Evolutionary conservation across 2,113 vertebrate species (phyloP).

Genomic region (Hippocampus abdominalis): DNA sequence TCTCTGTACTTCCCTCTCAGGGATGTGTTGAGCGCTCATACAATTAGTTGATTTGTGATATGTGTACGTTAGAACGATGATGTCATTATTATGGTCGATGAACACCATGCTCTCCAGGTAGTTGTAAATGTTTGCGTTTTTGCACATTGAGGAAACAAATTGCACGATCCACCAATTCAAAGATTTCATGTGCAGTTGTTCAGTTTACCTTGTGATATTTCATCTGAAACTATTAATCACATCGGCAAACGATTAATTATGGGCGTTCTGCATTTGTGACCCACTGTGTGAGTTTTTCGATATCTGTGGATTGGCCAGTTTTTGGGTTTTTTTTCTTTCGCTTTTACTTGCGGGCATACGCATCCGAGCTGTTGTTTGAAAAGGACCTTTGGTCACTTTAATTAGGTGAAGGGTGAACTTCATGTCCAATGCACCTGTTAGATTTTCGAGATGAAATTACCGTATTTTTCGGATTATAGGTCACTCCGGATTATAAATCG

Average conservation of each 20-base stretch:
- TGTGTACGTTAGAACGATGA: not conserved
- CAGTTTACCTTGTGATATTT: not conserved
- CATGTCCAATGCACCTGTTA: slow-evolving; percentile 18
- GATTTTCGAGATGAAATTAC: not conserved
- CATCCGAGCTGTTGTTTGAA: not conserved
- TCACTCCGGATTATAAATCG: no score
- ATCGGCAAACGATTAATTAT: not conserved
- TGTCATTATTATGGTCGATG: not conserved
- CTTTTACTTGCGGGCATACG: not conserved
- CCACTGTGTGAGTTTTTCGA: no score
- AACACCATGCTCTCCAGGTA: not conserved
- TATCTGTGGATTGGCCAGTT: no score
- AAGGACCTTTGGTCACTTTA: slow-evolving; percentile 3
- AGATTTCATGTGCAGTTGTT: not conserved
- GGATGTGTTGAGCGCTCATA: not conserved
- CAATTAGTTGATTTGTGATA: not conserved
- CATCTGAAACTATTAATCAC: not conserved
- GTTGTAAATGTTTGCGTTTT: not conserved
- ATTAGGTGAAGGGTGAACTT: not conserved
- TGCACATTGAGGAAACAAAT: not conserved
- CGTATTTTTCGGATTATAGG: no score
- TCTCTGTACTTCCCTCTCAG: not conserved
- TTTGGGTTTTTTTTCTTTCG: no score
- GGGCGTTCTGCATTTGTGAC: not conserved
- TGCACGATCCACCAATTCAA: not conserved